These are phyloP conservation scores for Eptesicus fuscus DNA, from an alignment of 2,113 vertebrate genomes.

Conservation along the genomic window DNA sequence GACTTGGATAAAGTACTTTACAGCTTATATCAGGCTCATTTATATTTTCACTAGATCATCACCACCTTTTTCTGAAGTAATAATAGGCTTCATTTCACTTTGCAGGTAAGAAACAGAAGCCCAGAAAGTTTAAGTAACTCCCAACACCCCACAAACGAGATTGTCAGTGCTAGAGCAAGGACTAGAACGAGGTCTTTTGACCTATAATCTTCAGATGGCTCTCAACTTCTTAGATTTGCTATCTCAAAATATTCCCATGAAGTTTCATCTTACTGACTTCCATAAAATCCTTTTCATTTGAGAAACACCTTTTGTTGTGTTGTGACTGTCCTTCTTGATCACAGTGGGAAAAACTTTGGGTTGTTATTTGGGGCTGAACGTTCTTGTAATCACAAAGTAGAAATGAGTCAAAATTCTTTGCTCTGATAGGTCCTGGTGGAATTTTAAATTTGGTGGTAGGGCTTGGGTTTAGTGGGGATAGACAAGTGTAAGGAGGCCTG, in stretches of 20 bases:
- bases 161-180: neutral
- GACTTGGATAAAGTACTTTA: neutral
- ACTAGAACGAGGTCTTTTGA: neutral
- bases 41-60: neutral
- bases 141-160: neutral
- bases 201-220: neutral
- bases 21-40: neutral
- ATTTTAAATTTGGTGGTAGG: neutral
- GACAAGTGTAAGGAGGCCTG: neutral
- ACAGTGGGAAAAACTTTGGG: neutral
- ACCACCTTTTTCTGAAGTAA: neutral
- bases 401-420: neutral
- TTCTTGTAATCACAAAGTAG: neutral
- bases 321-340: neutral
- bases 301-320: constrained; percentile 21
- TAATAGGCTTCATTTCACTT: neutral
- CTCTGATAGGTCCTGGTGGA: neutral
- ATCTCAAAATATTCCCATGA: neutral
- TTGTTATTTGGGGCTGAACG: neutral
- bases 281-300: neutral
- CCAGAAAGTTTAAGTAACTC: neutral
- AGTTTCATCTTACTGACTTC: neutral
- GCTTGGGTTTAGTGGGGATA: neutral
- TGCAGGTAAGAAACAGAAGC: neutral
- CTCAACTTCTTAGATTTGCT: neutral